Conservation (phyloP, 2,113 vertebrate species). For the Symphodus melops region DNA sequence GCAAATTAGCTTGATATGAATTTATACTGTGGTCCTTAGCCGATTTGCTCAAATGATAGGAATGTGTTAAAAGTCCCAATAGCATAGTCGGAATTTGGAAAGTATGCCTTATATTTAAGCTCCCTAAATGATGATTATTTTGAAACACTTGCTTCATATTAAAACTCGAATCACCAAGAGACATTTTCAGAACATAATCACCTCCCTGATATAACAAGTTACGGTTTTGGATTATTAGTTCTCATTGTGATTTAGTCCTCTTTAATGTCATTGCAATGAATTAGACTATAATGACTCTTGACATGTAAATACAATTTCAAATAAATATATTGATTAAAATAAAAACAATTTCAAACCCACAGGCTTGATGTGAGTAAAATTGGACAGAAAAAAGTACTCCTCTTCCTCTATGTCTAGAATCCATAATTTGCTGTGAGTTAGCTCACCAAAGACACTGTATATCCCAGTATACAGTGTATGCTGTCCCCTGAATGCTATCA, state of each 20-base stretch:
- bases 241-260: neutral
- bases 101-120: neutral
- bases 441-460: no score
- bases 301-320: no score
- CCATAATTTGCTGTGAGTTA: no score
- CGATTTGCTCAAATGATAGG: neutral
- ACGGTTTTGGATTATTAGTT: neutral
- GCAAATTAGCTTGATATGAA: slow-evolving; percentile 1
- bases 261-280: no score
- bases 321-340: no score
- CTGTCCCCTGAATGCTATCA: no score
- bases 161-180: neutral
- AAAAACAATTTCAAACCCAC: no score
- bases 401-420: no score
- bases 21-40: neutral
- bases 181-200: neutral
- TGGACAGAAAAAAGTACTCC: no score
- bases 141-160: neutral
- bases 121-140: neutral
- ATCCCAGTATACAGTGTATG: no score
- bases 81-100: neutral
- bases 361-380: no score
- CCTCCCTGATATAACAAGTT: neutral
- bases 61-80: neutral
- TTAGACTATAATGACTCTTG: no score